These are phyloP conservation scores for Heterocephalus glaber DNA, from an alignment of 2,113 vertebrate species.

Conservation along the genomic window DNA sequence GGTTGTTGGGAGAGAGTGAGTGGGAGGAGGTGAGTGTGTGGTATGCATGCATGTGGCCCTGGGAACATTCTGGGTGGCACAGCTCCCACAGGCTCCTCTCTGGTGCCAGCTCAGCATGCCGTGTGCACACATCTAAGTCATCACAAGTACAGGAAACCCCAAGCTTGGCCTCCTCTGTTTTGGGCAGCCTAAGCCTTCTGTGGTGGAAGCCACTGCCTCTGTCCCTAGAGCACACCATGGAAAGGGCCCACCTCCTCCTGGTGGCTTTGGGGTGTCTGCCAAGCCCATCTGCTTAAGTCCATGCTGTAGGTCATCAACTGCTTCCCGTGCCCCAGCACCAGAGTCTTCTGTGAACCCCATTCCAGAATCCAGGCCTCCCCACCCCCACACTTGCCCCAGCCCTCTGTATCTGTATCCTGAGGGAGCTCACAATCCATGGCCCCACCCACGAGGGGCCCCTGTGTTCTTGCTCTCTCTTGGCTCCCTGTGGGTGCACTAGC, in stretches of 20 bases:
- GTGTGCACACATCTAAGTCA: background rate
- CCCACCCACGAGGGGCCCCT: background rate
- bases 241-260: background rate
- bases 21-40: background rate
- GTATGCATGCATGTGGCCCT: accelerated
- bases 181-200: background rate
- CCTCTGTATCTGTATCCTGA: accelerated
- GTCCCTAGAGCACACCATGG: background rate
- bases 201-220: background rate
- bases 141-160: background rate
- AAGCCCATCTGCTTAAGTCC: accelerated
- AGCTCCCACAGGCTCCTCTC: background rate
- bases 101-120: accelerated
- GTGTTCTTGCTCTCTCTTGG: too few species aligned
- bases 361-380: background rate
- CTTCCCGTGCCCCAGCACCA: accelerated
- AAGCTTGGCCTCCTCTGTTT: too few species aligned
- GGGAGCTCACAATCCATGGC: too few species aligned
- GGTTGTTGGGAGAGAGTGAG: too few species aligned
- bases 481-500: background rate
- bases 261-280: accelerated
- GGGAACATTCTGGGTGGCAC: accelerated
- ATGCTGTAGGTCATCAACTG: accelerated
- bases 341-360: too few species aligned
- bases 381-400: background rate